Percentiles rank a stretch among this genome's conserved stretches.
Conservation (phyloP, 2,797 vertebrate genomes). For the Centroberyx gerrardi region DNA sequence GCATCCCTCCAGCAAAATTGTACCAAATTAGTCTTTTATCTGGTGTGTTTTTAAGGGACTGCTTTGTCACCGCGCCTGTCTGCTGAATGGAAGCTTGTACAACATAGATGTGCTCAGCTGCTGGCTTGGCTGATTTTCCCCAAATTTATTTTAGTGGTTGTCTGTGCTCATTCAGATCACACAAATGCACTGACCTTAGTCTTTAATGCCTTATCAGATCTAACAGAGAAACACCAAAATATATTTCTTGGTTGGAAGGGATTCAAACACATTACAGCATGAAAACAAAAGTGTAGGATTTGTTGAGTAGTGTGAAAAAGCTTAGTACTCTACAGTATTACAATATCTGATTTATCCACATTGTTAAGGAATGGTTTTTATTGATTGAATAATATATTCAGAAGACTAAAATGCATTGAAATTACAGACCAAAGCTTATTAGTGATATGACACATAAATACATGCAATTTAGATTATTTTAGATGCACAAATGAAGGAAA, state of each 20-base stretch:
- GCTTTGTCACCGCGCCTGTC: slow-evolving; percentile 76
- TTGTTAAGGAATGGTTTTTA: slow-evolving; percentile 46
- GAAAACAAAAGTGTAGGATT: slow-evolving; percentile 60
- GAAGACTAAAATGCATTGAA: slow-evolving; percentile 50
- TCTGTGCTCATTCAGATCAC: slow-evolving; percentile 69
- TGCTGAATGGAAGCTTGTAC: slow-evolving; percentile 55
- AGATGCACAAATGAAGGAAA: slow-evolving; percentile 55
- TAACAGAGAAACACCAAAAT: slow-evolving; percentile 60
- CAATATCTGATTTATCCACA: slow-evolving; percentile 64
- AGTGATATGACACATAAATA: slow-evolving; percentile 32
- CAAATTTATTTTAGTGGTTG: slow-evolving; percentile 71
- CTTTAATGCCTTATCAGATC: slow-evolving; percentile 72
- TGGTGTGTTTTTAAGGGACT: slow-evolving; percentile 76
- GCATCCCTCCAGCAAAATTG: slow-evolving; percentile 79
- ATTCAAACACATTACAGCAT: slow-evolving; percentile 52
- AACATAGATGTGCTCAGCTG: slow-evolving; percentile 59
- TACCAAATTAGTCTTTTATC: slow-evolving; percentile 86
- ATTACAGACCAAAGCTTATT: slow-evolving; percentile 54
- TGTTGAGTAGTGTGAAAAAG: slow-evolving; percentile 51
- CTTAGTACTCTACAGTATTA: slow-evolving; percentile 36
- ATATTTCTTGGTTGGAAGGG: slow-evolving; percentile 60
- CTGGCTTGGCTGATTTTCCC: slow-evolving; percentile 55
- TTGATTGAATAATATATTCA: slow-evolving; percentile 64
- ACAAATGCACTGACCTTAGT: slow-evolving; percentile 67
- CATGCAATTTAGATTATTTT: slow-evolving; percentile 48